A percentile compares a stretch with the other conserved stretches of the same genome.
Evolutionary conservation across 2,113 vertebrate species (phyloP).

Genomic region (Axis porcinus): DNA sequence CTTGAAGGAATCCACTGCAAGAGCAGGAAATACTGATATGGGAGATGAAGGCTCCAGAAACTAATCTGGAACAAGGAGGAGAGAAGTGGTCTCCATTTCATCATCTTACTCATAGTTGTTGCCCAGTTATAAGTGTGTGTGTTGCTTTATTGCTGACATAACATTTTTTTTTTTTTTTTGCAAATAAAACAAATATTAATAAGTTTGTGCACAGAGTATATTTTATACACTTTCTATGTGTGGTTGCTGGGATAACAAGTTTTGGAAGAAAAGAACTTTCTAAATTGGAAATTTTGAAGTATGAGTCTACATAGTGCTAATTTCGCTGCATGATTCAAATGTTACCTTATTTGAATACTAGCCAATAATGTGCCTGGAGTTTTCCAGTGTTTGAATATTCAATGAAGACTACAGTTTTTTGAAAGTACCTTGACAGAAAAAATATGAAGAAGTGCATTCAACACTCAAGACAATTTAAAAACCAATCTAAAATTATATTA

Average conservation of each 20-base stretch:
- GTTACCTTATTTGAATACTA: background rate
- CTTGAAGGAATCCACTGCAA: background rate
- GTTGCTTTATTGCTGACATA: background rate
- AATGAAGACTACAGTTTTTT: background rate
- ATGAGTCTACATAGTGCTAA: background rate
- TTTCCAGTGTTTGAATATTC: constrained; percentile 12
- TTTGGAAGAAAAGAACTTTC: background rate
- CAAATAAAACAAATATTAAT: background rate
- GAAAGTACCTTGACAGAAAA: background rate
- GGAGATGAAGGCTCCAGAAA: background rate
- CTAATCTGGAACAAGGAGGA: background rate
- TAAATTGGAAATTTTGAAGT: background rate
- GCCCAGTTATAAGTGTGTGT: background rate
- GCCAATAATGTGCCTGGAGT: background rate
- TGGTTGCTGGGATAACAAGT: background rate
- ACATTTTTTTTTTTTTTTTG: background rate
- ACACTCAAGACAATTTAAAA: background rate
- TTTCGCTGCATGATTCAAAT: background rate
- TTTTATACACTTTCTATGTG: background rate
- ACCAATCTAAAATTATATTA: background rate
- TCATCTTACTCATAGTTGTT: background rate
- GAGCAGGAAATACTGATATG: background rate
- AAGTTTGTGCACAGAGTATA: background rate
- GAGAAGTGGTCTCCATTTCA: background rate
- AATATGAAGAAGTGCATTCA: background rate